Evolutionary conservation across 2,888 invertebrate species (phyloP).

Genomic region (Kryphioiulus occultus): DNA sequence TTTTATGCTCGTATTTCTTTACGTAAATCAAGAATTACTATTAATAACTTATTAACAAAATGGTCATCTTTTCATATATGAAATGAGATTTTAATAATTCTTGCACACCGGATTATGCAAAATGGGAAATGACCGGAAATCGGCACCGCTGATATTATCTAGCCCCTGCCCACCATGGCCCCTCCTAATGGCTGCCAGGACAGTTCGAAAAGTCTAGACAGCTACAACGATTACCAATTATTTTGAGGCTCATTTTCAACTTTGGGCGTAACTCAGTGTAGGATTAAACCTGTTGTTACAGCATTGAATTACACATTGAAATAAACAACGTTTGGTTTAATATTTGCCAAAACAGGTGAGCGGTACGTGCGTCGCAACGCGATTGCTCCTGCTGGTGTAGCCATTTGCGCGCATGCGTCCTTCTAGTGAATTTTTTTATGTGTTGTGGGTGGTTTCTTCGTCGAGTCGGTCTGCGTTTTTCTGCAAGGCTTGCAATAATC

Average conservation of each 20-base stretch:
- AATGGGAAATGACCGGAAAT: too few species aligned
- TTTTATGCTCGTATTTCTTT: neutral
- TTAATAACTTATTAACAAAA: too few species aligned
- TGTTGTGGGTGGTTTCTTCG: conserved; percentile 17
- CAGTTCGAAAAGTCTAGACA: neutral
- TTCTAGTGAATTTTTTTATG: neutral
- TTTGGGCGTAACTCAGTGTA: neutral
- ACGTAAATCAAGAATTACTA: too few species aligned
- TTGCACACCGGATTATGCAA: too few species aligned
- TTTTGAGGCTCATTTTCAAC: neutral
- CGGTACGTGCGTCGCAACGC: neutral
- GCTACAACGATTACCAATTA: neutral
- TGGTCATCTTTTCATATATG: too few species aligned
- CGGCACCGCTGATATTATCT: too few species aligned
- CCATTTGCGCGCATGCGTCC: neutral
- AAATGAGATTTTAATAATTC: too few species aligned
- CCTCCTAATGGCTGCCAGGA: neutral
- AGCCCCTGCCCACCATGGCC: neutral
- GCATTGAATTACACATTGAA: neutral
- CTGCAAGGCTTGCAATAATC: neutral
- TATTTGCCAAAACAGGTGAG: neutral
- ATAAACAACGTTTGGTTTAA: neutral
- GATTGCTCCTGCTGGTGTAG: neutral
- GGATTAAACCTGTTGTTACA: neutral
- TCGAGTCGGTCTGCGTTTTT: neutral